These are phyloP conservation scores for Podarcis muralis DNA, from an alignment of 2,113 vertebrate genomes.

Conservation along the genomic window DNA sequence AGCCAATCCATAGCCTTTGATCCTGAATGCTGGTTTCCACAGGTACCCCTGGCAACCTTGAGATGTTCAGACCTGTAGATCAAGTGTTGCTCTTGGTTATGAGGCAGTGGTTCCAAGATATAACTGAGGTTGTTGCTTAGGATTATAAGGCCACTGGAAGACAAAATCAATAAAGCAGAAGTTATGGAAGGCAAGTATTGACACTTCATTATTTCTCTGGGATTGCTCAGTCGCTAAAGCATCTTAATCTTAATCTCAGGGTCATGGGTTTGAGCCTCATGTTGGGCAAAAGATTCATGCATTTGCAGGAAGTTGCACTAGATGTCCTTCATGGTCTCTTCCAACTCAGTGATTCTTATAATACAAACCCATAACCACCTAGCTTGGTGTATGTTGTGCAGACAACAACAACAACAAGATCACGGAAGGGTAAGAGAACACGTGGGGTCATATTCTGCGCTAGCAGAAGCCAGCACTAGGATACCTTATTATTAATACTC, in stretches of 20 bases:
- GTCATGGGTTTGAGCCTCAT: too few relatives aligned
- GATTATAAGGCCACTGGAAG: constrained; percentile 87
- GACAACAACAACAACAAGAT: too few relatives aligned
- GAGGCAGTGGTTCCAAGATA: constrained; percentile 85
- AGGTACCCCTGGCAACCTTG: constrained; percentile 76
- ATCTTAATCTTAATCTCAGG: too few relatives aligned
- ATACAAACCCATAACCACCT: not conserved
- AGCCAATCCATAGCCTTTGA: constrained; percentile 60
- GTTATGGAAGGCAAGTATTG: not conserved
- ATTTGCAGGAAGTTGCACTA: too few relatives aligned
- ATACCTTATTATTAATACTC: not conserved
- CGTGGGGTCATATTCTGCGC: too few relatives aligned
- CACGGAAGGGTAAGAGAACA: not conserved
- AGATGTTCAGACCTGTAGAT: constrained; percentile 86
- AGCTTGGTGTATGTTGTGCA: too few relatives aligned
- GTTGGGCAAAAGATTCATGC: too few relatives aligned
- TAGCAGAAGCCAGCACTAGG: too few relatives aligned
- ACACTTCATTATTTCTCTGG: not conserved
- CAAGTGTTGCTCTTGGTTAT: constrained; percentile 75
- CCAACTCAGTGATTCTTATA: not conserved
- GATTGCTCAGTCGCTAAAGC: too few relatives aligned
- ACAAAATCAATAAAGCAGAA: constrained; percentile 54
- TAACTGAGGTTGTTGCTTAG: constrained; percentile 88
- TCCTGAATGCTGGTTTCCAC: constrained; percentile 72
- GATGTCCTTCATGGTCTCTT: too few relatives aligned